Evolutionary conservation across 1,140 invertebrate genomes (phyloP).

Genomic region (Drosophila equinoxialis): DNA sequence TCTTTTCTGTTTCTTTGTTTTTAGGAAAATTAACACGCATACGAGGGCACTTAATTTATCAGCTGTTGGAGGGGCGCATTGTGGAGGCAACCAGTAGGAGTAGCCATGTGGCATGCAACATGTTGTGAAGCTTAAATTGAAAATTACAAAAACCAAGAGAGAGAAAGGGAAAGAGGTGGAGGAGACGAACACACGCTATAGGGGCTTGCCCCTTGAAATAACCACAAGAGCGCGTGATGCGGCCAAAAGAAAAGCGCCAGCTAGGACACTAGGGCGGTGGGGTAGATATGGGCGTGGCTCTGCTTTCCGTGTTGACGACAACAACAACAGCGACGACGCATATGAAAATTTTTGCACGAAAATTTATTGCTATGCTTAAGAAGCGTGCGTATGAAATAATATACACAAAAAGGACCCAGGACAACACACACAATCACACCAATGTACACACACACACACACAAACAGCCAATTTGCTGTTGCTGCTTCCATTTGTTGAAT

Average conservation of each 20-base stretch:
- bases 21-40: conserved; percentile 73
- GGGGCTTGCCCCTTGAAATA: conserved; percentile 42
- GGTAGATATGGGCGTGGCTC: conserved; percentile 43
- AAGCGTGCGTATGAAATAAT: conserved; percentile 79
- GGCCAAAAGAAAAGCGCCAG: conserved; percentile 9
- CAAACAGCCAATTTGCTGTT: conserved; percentile 13
- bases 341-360: conserved; percentile 71
- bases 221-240: conserved; percentile 64
- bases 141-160: conserved; percentile 68
- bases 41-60: conserved; percentile 74
- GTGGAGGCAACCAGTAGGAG: not conserved
- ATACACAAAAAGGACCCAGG: conserved; percentile 55
- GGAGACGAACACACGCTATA: conserved; percentile 38
- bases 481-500: conserved; percentile 57
- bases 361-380: conserved; percentile 79
- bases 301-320: conserved; percentile 43
- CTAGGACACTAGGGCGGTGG: not conserved
- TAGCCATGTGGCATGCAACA: conserved; percentile 68
- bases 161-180: not conserved
- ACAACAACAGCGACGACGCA: conserved; percentile 41
- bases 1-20: conserved; percentile 9
- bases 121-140: conserved; percentile 76
- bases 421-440: conserved; percentile 19
- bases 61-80: conserved; percentile 18
- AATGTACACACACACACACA: not conserved